Percentiles rank a stretch among this genome's conserved stretches.
Evolutionary conservation across 2,888 invertebrate genomes (phyloP).

Genomic region (Nomada lathburiana): DNA sequence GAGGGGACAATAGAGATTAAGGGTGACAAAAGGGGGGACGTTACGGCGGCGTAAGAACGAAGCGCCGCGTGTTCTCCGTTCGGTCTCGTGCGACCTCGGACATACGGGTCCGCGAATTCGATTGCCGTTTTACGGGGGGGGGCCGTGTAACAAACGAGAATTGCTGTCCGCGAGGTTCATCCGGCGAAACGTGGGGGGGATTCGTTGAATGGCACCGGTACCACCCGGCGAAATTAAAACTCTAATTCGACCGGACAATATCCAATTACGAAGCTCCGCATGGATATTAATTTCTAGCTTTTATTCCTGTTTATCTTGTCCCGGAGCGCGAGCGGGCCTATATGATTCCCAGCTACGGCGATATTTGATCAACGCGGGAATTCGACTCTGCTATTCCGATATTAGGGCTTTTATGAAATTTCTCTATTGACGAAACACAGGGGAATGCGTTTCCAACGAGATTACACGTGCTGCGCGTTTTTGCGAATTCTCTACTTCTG

Average conservation of each 20-base stretch:
- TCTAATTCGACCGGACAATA: constrained; percentile 82
- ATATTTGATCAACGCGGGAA: constrained; percentile 38
- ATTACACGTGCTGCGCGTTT: neutral
- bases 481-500: too few relatives aligned
- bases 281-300: constrained; percentile 80
- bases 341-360: neutral
- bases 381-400: constrained; percentile 25
- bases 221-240: constrained; percentile 82
- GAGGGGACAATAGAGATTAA: constrained; percentile 29
- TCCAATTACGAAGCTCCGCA: constrained; percentile 80
- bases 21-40: constrained; percentile 36
- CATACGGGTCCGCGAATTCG: constrained; percentile 49
- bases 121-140: constrained; percentile 39
- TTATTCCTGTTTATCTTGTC: constrained; percentile 60
- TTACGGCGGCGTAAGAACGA: neutral
- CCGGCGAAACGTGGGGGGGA: constrained; percentile 41
- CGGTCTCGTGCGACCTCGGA: constrained; percentile 23
- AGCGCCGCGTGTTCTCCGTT: constrained; percentile 14
- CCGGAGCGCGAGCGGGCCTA: neutral
- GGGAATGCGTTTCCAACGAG: too few relatives aligned
- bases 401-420: constrained; percentile 20
- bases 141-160: constrained; percentile 54
- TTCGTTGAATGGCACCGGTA: constrained; percentile 64
- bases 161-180: constrained; percentile 44
- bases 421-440: neutral